A percentile compares a stretch with the other conserved stretches of the same genome.
phyloP scores from a whole-genome alignment of 2,888 invertebrate species.

The Ichneumon xanthorius region DNA sequence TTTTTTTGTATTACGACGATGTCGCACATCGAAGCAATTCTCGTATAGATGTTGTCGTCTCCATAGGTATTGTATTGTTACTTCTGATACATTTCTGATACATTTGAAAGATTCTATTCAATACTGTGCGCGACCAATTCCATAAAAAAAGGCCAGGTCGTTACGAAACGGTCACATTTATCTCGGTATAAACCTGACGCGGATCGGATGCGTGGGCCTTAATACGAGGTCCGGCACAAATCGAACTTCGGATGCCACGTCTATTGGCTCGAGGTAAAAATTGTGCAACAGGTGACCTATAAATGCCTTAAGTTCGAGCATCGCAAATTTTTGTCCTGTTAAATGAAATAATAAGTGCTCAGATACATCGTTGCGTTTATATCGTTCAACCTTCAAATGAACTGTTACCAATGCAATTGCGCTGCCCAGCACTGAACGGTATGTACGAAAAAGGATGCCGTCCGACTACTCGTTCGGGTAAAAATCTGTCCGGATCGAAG shows the following conservation, averaged over 20 bases:
- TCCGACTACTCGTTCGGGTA: conserved; percentile 85
- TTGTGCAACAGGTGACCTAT: conserved; percentile 73
- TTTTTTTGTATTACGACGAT: too few relatives aligned
- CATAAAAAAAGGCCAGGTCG: too few relatives aligned
- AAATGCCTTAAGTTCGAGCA: conserved; percentile 77
- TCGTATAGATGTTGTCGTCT: too few relatives aligned
- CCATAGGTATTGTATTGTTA: too few relatives aligned
- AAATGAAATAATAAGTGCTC: background rate
- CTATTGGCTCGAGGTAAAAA: conserved; percentile 77
- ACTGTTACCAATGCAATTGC: conserved; percentile 88
- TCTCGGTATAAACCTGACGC: conserved; percentile 72
- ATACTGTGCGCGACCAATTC: too few relatives aligned
- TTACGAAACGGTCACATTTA: background rate
- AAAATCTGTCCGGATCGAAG: conserved; percentile 89
- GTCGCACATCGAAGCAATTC: too few relatives aligned
- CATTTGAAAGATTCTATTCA: too few relatives aligned
- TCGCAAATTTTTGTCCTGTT: conserved; percentile 76
- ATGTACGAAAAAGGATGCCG: conserved; percentile 89
- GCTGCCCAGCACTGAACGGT: conserved; percentile 89
- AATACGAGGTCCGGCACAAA: conserved; percentile 73
- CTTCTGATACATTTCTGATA: too few relatives aligned
- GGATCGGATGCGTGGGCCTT: conserved; percentile 71
- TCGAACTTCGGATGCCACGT: conserved; percentile 71
- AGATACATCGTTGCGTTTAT: background rate
- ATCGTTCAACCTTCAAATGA: background rate